Evolutionary conservation across 2,888 invertebrate species (phyloP), one percentile per base, ranked within the genome.

Genomic region (Anagyrus pseudococci): DNA sequence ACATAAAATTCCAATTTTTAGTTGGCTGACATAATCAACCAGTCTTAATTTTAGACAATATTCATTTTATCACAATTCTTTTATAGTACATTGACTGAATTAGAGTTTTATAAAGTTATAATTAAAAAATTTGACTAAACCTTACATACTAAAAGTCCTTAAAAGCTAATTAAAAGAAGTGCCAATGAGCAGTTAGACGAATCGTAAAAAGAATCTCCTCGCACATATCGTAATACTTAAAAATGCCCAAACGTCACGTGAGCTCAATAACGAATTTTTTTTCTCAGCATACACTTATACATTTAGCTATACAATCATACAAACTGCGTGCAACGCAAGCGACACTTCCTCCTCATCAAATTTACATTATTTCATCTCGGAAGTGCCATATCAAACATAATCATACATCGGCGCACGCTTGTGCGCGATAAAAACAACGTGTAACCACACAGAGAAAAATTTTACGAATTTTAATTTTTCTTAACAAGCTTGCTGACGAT

Each of bases 21-120:
- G 19, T 53, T 22, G 49, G 40, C 57, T 58, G 49, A 29, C 44
- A 47, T 59, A 4, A 47, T 56, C 4, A 29, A 60, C 56, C 57
- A 62, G 48, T 57, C 56, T 66, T 60, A 53, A 44, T 59, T 60
- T 58, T 40, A 59, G 15, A 66, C 58, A 58, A 59, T 60, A 58
- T 58, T 64, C 22, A 1, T 50, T 64, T 67, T 64, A 67, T 67
- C 66, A 67, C 66, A 67, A 57, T 64, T 60, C 59, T 43, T 29
- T 26, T 55, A 61, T 63, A 61, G 47, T 66, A 67, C 63, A 58
- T 46, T 44, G 19, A 58, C 40, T 44, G n/a, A 62, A 37, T 53
- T 19, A 62, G 49, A 59, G 44, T 19, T 55, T 56, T 29, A 22
- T 49, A 44, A 62, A 59, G 40, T 44, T 46, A 20, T 57, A 29